phyloP scores from a whole-genome alignment of 2,888 invertebrate species.

The Agrochola lychnidis region DNA sequence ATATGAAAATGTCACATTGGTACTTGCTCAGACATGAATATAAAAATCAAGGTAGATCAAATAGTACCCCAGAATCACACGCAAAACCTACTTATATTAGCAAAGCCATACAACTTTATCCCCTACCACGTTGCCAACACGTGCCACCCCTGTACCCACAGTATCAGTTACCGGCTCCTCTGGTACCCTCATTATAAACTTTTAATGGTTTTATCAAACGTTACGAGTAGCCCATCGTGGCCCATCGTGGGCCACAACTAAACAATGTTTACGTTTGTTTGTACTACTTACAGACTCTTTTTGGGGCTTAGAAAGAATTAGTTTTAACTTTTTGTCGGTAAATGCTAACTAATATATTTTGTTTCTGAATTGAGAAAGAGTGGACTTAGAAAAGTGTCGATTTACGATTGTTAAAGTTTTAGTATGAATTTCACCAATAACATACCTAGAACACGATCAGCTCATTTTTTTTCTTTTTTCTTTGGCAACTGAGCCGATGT shows the following conservation, averaged over 20 bases:
- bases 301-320: constrained; percentile 1
- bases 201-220: constrained; percentile 74
- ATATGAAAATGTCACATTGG: no score
- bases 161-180: constrained; percentile 59
- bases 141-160: constrained; percentile 36
- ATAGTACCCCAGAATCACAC: background rate
- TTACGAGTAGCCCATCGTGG: constrained; percentile 32
- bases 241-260: constrained; percentile 24
- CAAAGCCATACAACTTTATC: constrained; percentile 1
- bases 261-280: constrained; percentile 56
- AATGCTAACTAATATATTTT: constrained; percentile 13
- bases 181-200: constrained; percentile 73
- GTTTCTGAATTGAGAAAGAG: constrained; percentile 15
- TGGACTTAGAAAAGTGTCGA: background rate
- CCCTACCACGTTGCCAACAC: background rate
- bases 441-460: no score
- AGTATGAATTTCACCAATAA: no score
- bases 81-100: background rate
- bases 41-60: background rate
- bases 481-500: no score
- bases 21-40: no score
- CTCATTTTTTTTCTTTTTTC: no score
- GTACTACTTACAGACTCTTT: constrained; percentile 28
- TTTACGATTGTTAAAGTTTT: constrained; percentile 7
- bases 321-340: background rate